A percentile compares a stretch with the other conserved stretches of the same genome.
These are phyloP conservation scores for Sander lucioperca DNA, from an alignment of 2,113 vertebrate genomes.

Conservation along the genomic window DNA sequence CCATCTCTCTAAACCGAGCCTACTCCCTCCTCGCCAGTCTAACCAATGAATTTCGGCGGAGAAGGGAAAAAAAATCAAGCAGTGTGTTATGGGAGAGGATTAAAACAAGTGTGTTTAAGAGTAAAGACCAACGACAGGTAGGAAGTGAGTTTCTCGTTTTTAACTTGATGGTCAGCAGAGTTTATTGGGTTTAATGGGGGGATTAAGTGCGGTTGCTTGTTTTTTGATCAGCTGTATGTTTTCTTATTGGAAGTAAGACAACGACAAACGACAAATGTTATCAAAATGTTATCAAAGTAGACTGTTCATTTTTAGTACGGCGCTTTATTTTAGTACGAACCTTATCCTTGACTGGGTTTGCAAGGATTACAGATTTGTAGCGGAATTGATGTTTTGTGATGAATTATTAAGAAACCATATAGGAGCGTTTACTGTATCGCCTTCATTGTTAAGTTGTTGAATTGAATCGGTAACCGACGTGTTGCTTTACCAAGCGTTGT, in stretches of 20 bases:
- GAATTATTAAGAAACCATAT: neutral
- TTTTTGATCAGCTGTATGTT: constrained; percentile 6
- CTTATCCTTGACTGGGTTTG: neutral
- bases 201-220: neutral
- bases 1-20: constrained; percentile 49
- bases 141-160: constrained; percentile 46
- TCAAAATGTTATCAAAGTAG: constrained; percentile 30
- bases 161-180: neutral
- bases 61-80: constrained; percentile 33
- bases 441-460: constrained; percentile 21
- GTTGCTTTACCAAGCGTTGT: constrained; percentile 21
- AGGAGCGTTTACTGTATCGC: constrained; percentile 32
- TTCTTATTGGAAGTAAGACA: constrained; percentile 30
- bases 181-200: neutral
- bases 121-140: constrained; percentile 72
- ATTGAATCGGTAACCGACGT: constrained; percentile 12
- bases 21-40: constrained; percentile 58
- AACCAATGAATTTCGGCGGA: constrained; percentile 71
- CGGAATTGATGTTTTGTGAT: constrained; percentile 18
- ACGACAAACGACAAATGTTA: neutral
- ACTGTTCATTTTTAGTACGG: neutral
- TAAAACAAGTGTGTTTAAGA: constrained; percentile 72
- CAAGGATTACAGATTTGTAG: neutral
- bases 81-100: constrained; percentile 66
- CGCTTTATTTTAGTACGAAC: neutral